Evolutionary conservation across 2,888 invertebrate species (phyloP).

Genomic region (Aromia moschata): DNA sequence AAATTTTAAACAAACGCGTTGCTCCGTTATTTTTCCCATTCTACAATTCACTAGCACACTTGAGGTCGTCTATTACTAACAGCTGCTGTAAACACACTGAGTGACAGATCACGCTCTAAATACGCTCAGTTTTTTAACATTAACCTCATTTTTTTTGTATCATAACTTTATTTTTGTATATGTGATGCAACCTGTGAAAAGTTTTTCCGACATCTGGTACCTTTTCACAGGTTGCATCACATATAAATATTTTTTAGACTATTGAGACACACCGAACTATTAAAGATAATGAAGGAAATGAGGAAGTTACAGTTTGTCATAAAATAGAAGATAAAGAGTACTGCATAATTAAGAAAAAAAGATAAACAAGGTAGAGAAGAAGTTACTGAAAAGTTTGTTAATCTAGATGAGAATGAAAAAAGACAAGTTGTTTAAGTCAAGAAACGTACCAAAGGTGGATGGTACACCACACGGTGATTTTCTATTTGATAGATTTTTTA

Average conservation of each 20-base stretch:
- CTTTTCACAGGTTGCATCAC: too few relatives aligned
- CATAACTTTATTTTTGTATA: too few relatives aligned
- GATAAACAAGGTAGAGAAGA: constrained; percentile 57
- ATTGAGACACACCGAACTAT: constrained; percentile 67
- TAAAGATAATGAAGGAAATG: constrained; percentile 68
- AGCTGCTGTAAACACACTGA: too few relatives aligned
- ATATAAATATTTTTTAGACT: constrained; percentile 60
- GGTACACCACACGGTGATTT: constrained; percentile 36
- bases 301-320: constrained; percentile 67
- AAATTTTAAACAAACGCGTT: too few relatives aligned
- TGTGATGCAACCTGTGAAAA: too few relatives aligned
- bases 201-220: too few relatives aligned
- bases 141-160: too few relatives aligned
- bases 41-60: too few relatives aligned
- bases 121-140: too few relatives aligned
- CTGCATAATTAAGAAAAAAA: constrained; percentile 63
- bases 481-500: constrained; percentile 51
- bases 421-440: constrained; percentile 30
- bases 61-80: too few relatives aligned
- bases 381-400: constrained; percentile 54
- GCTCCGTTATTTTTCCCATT: too few relatives aligned
- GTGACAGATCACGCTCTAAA: too few relatives aligned
- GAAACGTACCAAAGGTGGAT: constrained; percentile 1
- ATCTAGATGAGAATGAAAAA: constrained; percentile 56
- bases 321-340: constrained; percentile 58